Conservation (phyloP, 2,113 vertebrate species). For the Dicentrarchus labrax region DNA sequence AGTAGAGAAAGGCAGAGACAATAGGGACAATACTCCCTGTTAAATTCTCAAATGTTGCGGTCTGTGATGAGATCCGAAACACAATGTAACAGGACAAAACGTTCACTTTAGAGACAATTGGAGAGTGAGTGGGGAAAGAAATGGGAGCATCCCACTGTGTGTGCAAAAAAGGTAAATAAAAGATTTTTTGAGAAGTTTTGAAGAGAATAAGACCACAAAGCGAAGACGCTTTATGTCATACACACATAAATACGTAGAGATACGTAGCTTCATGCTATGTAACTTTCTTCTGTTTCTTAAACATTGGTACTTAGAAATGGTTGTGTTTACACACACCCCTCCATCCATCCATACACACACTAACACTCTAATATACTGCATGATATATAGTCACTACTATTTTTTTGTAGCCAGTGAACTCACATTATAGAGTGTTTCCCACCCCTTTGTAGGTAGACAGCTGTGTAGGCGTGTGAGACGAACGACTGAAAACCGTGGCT, state of each 20-base stretch:
- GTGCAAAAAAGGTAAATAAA: slow-evolving; percentile 38
- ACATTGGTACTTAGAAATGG: neutral
- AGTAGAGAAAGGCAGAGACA: slow-evolving; percentile 8
- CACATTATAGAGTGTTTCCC: slow-evolving; percentile 15
- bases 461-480: neutral
- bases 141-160: neutral
- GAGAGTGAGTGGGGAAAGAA: slow-evolving; percentile 19
- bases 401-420: slow-evolving; percentile 5
- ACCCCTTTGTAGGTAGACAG: neutral
- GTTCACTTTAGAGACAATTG: slow-evolving; percentile 61
- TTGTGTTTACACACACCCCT: neutral
- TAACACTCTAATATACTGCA: neutral
- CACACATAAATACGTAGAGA: neutral
- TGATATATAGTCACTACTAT: too few species aligned
- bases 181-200: slow-evolving; percentile 15
- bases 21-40: slow-evolving; percentile 35
- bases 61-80: slow-evolving; percentile 32
- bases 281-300: slow-evolving; percentile 20
- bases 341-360: neutral
- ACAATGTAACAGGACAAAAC: slow-evolving; percentile 66
- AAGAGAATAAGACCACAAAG: slow-evolving; percentile 2
- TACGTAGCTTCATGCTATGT: neutral
- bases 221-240: neutral
- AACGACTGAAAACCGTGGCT: neutral
- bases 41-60: slow-evolving; percentile 58